Evolutionary conservation across 2,797 vertebrate genomes (phyloP).

Genomic region (Phrynocephalus vlangalii): DNA sequence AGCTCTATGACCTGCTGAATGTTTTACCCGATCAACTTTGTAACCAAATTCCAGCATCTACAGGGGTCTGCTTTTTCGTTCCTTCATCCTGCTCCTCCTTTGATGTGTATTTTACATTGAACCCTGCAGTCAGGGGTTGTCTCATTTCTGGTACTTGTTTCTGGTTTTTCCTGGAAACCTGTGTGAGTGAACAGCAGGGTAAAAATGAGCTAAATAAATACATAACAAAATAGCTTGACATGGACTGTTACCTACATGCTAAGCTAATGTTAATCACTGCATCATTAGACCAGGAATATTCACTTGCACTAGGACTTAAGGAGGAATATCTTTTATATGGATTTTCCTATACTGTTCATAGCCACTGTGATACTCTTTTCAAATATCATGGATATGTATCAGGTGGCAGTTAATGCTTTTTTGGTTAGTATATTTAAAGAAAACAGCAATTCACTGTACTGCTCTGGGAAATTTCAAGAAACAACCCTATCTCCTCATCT

Average conservation of each 20-base stretch:
- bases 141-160: background rate
- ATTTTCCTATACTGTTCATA: background rate
- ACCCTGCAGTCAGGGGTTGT: background rate
- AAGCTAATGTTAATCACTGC: background rate
- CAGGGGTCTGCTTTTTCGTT: background rate
- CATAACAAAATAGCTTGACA: background rate
- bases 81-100: background rate
- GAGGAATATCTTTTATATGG: background rate
- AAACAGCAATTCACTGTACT: background rate
- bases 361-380: too few relatives aligned
- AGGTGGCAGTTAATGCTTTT: background rate
- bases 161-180: background rate
- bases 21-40: background rate
- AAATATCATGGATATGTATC: background rate
- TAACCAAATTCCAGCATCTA: background rate
- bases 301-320: background rate
- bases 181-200: background rate
- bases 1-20: background rate
- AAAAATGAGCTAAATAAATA: too few relatives aligned
- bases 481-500: background rate
- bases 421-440: background rate
- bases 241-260: background rate
- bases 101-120: background rate
- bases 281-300: background rate
- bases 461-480: background rate